phyloP scores from a whole-genome alignment of 2,888 invertebrate genomes.

The Homarus gammarus region DNA sequence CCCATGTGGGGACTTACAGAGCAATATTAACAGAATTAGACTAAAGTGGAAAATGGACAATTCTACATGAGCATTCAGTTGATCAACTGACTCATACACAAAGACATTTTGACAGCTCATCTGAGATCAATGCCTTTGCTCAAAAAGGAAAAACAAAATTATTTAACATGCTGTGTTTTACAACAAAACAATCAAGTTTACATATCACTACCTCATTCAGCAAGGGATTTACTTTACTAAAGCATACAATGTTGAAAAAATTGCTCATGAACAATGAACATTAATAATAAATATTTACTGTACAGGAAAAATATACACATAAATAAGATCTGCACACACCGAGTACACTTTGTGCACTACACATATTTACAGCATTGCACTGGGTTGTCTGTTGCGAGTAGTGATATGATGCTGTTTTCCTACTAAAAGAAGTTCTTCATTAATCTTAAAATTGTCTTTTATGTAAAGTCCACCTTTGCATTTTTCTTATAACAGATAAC shows the following conservation, averaged over 20 bases:
- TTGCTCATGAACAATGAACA: slow-evolving; percentile 22
- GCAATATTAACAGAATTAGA: not conserved
- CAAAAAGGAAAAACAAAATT: slow-evolving; percentile 9
- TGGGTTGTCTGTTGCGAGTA: not conserved
- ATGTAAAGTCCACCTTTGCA: not conserved
- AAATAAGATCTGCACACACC: not conserved
- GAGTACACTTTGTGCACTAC: slow-evolving; percentile 43
- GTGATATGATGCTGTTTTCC: not conserved
- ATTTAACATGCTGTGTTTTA: slow-evolving; percentile 6
- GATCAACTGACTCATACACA: not conserved
- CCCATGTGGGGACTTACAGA: not conserved
- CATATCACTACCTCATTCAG: slow-evolving; percentile 15
- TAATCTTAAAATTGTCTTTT: not conserved
- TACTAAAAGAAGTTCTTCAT: not conserved
- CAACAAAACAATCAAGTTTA: slow-evolving; percentile 8
- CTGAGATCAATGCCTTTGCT: slow-evolving; percentile 26
- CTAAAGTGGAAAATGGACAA: not conserved
- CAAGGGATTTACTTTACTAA: not conserved
- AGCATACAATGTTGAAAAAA: slow-evolving; percentile 12
- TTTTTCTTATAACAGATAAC: not conserved
- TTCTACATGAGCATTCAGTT: slow-evolving; percentile 3
- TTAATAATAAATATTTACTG: slow-evolving; percentile 32
- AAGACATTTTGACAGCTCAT: slow-evolving; percentile 32
- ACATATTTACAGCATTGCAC: slow-evolving; percentile 12
- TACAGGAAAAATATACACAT: slow-evolving; percentile 27